These are phyloP conservation scores for Loxodonta africana DNA, from an alignment of 2,113 vertebrate genomes.

Conservation along the genomic window DNA sequence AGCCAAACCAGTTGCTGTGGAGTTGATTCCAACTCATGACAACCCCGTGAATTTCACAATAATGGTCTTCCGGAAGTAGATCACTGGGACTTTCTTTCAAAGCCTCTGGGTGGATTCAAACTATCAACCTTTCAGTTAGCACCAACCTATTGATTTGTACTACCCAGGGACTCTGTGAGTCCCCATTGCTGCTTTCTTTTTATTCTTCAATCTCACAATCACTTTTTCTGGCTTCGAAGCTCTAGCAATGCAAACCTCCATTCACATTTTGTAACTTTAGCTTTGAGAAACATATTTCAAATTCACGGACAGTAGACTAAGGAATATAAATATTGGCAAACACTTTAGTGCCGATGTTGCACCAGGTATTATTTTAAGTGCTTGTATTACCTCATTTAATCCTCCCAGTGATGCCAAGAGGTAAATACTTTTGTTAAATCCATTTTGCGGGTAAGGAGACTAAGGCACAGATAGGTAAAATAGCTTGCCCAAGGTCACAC, in stretches of 20 bases:
- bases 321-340: background rate
- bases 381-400: background rate
- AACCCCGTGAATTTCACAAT: background rate
- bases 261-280: background rate
- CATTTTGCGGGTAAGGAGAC: too few relatives aligned
- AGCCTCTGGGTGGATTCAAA: background rate
- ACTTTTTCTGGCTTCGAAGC: slow-evolving; percentile 37
- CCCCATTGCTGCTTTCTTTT: background rate
- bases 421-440: too few relatives aligned
- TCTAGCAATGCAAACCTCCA: background rate
- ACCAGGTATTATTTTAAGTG: background rate
- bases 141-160: background rate
- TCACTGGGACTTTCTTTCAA: background rate
- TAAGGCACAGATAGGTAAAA: background rate
- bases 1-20: background rate
- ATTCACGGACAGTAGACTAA: background rate
- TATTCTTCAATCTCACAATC: background rate
- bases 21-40: background rate
- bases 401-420: too few relatives aligned
- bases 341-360: background rate
- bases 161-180: background rate
- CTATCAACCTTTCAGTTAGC: background rate
- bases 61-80: background rate
- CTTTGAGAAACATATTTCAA: background rate
- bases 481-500: background rate